These are phyloP conservation scores for Diadophis punctatus DNA, from an alignment of 2,113 vertebrate genomes.

Conservation along the genomic window DNA sequence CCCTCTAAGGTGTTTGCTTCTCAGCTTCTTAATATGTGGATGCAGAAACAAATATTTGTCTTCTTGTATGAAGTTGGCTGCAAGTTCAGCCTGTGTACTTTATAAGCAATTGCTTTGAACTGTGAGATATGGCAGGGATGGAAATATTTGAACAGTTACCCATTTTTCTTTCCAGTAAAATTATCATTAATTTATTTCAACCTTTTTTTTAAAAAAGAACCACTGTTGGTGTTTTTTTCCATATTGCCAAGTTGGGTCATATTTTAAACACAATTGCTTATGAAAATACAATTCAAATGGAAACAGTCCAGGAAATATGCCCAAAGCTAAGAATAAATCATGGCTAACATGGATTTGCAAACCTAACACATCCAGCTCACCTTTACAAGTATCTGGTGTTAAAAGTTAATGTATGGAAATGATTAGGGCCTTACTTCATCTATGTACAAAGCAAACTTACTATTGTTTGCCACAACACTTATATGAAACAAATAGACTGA, in stretches of 20 bases:
- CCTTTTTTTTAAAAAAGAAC: conserved; percentile 14
- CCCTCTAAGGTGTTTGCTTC: neutral
- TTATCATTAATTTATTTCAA: conserved; percentile 21
- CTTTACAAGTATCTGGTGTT: conserved; percentile 28
- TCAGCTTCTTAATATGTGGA: neutral
- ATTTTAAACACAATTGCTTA: conserved; percentile 56
- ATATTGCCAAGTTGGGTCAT: conserved; percentile 22
- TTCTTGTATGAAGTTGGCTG: neutral
- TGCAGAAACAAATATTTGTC: conserved; percentile 3
- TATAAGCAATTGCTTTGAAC: conserved; percentile 15
- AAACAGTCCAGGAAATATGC: conserved; percentile 44
- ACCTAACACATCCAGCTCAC: conserved; percentile 35
- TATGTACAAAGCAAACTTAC: neutral
- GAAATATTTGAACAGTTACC: neutral
- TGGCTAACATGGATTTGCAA: conserved; percentile 28
- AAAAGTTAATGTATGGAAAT: conserved; percentile 16
- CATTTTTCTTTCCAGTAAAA: neutral
- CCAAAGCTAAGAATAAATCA: conserved; percentile 52
- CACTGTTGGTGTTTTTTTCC: too few relatives aligned
- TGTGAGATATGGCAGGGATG: neutral
- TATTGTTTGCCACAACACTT: neutral
- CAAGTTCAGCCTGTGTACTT: neutral
- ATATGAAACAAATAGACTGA: neutral
- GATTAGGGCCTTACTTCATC: conserved; percentile 28
- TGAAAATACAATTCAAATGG: conserved; percentile 42